A percentile compares a stretch with the other conserved stretches of the same genome.
Conservation (phyloP, 2,113 vertebrate genomes). For the Malaclemys terrapin region DNA sequence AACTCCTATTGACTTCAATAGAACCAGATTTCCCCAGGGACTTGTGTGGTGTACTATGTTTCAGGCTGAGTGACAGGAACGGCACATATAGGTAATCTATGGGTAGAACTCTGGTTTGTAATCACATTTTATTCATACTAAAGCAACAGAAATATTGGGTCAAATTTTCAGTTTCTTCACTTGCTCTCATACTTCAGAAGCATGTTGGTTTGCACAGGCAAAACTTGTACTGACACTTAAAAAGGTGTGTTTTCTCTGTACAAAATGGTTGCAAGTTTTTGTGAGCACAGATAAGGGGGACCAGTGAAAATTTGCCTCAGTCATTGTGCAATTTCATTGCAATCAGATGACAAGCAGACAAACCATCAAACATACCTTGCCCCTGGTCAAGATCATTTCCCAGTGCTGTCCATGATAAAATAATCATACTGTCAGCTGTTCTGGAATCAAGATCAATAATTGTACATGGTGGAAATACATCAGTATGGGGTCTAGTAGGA, state of each 20-base stretch:
- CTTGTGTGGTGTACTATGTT: background rate
- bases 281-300: background rate
- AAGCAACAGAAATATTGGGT: background rate
- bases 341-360: background rate
- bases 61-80: background rate
- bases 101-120: background rate
- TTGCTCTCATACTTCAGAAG: background rate
- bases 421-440: constrained; percentile 47
- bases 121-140: background rate
- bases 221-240: background rate
- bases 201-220: background rate
- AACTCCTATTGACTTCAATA: background rate
- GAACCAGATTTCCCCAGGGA: background rate
- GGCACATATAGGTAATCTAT: background rate
- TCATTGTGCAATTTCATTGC: background rate
- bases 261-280: background rate
- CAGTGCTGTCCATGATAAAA: constrained; percentile 76
- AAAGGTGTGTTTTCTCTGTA: background rate
- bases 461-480: constrained; percentile 76
- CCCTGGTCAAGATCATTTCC: constrained; percentile 78
- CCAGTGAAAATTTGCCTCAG: background rate
- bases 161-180: background rate
- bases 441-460: constrained; percentile 73
- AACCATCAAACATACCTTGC: constrained; percentile 61
- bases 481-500: background rate